Evolutionary conservation across 1,140 invertebrate genomes (phyloP), one percentile per base, ranked within the genome.

Genomic region (Eupristina koningsbergeri): DNA sequence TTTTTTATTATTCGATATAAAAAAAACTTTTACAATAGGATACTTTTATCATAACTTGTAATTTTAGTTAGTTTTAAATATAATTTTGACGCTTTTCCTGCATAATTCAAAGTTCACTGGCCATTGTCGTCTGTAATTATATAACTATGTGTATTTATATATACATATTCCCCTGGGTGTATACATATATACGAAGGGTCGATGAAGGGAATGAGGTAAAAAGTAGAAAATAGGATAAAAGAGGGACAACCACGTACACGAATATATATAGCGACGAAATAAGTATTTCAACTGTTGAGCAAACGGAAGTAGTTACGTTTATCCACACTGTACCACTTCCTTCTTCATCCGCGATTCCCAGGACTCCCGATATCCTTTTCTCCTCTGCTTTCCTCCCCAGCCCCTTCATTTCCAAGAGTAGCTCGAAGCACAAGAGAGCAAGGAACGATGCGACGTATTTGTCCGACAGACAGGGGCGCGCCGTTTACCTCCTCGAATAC

Each of bases 361-460:
- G 5, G 36, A 69, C 64, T 39, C 61, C 3, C 7, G 53, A n/a
- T 64, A 41, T 13, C 53, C 5, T 64, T 41, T 45, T 26, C 19
- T 36, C 31, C 26, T 78, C 58, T 45, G n/a, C 34, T 9, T 45
- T 1, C 3, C n/a, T 67, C 61, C 34, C 77, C 6, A 15, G n/a
- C 29, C 15, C 22, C 41, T 13, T 36, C 29, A 63, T 64, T 79
- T 50, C 31, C 36, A 7, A 17, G 7, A 75, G 69, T 3, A 22
- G 47, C 50, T 41, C 47, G 69, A 26, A 34, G 63, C 41, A 41
- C 67, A 53, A 41, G 36, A 64, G 53, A 81, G 71, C 69, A 86
- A 50, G 86, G 86, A 87, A 76, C 86, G 76, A 88, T 87, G 86
- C 86, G 83, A 69, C 86, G 81, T 88, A 87, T 88, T 88, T 88